Evolutionary conservation across 2,888 invertebrate species (phyloP).

Genomic region (Andrena chrysosceles): DNA sequence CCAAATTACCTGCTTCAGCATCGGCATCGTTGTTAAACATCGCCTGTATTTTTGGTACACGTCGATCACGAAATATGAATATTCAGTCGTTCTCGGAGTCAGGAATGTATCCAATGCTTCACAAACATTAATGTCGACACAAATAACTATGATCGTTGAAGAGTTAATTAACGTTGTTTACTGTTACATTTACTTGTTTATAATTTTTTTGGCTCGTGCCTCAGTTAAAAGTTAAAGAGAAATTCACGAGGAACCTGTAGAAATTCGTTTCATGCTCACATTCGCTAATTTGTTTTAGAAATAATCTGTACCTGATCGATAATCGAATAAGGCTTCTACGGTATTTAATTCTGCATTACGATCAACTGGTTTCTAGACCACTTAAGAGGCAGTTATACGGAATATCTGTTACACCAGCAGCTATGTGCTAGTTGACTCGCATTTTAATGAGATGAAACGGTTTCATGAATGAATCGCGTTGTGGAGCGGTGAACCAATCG

Average conservation of each 20-base stretch:
- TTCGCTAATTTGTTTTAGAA: neutral
- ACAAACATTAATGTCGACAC: neutral
- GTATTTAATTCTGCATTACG: neutral
- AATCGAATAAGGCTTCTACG: slow-evolving; percentile 1
- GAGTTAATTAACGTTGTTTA: neutral
- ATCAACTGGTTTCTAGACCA: neutral
- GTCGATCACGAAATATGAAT: neutral
- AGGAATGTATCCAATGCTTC: no score
- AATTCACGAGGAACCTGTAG: neutral
- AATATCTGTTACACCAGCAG: neutral
- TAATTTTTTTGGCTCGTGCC: neutral
- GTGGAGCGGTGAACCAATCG: neutral
- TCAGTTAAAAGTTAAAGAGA: neutral
- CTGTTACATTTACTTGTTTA: neutral
- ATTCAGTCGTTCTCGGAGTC: neutral
- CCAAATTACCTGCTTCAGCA: slow-evolving; percentile 56
- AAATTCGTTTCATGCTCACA: neutral
- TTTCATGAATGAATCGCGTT: neutral
- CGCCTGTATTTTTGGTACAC: neutral
- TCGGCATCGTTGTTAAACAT: slow-evolving; percentile 16
- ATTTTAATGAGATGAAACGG: slow-evolving; percentile 18
- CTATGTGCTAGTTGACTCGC: slow-evolving; percentile 6
- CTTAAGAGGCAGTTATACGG: neutral
- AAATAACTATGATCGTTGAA: neutral
- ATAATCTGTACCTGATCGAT: neutral